Base-by-base conservation (phyloP, 2,797 vertebrate species). In the Hypotaenidia okinawae region DNA sequence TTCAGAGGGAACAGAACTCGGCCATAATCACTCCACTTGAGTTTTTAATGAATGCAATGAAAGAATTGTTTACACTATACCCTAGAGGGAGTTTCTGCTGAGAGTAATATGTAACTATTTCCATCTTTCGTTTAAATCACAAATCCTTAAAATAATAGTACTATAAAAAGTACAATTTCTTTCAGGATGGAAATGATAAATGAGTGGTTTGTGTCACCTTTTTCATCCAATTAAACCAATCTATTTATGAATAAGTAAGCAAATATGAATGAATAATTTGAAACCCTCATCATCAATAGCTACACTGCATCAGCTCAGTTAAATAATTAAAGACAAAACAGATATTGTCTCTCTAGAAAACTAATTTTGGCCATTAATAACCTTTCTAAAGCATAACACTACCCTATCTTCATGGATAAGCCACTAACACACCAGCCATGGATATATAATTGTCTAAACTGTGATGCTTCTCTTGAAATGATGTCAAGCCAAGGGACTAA, bases 361-460 rank as follows among this genome's bases (percentile, higher is more conserved):
- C 32, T 17, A 63, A 74, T 67, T 93, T 87, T 76, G 24, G 49
- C 11, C 10, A 75, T 54, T 79, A 52, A 73, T 76, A 22, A 37
- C 27, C 16, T 70, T 80, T 75, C 67, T 45, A 61, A 88, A 93
- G 35, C 32, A 28, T 27, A 64, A 55, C 6, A 77, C 47, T 19
- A 77, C 11, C 17, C 30, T 43, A 25, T 16, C 54, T 25, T 80
- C 54, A 22, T 35, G 41, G 68, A 80, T 17, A 30, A 84, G 8
- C 18, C 2, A 3, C 23, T 68, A 90, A 58, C 21, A 47, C 0
- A 0, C 10, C 4, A 91, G 33, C 32, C 43, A 37, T 2, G 79
- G 23, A 61, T 41, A 76, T 3, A 52, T 21, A 92, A 49, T 2
- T 15, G 23, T 10, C 25, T 70, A 27, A 91, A 30, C 2, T 68